Evolutionary conservation across 1,140 invertebrate species (phyloP).

Genomic region (Alviniconcha marisindica): DNA sequence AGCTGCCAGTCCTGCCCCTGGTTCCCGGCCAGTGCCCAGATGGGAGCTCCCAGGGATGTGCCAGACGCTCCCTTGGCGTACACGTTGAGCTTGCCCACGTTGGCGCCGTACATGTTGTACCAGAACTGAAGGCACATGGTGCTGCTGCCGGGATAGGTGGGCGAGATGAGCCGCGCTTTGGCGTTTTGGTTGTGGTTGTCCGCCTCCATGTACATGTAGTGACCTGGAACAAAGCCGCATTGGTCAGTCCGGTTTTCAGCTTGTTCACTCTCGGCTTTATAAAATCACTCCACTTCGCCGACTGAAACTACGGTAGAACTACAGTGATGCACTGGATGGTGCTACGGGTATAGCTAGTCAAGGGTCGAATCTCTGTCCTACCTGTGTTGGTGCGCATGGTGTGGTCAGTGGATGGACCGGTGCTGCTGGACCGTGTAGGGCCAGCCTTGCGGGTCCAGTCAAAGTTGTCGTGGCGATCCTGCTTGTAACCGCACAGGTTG

Average conservation of each 20-base stretch:
- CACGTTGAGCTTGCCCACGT: slow-evolving; percentile 63
- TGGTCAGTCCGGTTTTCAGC: too few species aligned
- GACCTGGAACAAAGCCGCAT: slow-evolving; percentile 41
- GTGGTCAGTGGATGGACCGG: slow-evolving; percentile 69
- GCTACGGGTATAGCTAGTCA: too few species aligned
- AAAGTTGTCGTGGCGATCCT: slow-evolving; percentile 79
- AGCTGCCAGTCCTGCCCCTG: slow-evolving; percentile 67
- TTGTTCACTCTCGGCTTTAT: too few species aligned
- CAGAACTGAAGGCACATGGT: slow-evolving; percentile 65
- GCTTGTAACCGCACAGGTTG: slow-evolving; percentile 84
- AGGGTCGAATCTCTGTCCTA: too few species aligned
- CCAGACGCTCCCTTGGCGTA: slow-evolving; percentile 42
- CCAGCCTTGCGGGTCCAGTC: slow-evolving; percentile 63
- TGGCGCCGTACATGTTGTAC: slow-evolving; percentile 69
- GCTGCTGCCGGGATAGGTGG: slow-evolving; percentile 46
- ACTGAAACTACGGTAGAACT: too few species aligned
- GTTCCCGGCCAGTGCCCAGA: slow-evolving; percentile 62
- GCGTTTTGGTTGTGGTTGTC: slow-evolving; percentile 56
- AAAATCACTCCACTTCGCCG: too few species aligned
- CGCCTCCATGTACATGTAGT: slow-evolving; percentile 73
- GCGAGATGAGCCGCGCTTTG: slow-evolving; percentile 59
- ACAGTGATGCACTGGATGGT: too few species aligned
- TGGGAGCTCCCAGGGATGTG: slow-evolving; percentile 46
- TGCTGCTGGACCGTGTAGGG: slow-evolving; percentile 47
- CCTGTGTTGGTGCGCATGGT: slow-evolving; percentile 64